Percentiles rank a stretch among this genome's conserved stretches.
Conservation (phyloP, 2,888 invertebrate genomes). For the Platycnemis pennipes region DNA sequence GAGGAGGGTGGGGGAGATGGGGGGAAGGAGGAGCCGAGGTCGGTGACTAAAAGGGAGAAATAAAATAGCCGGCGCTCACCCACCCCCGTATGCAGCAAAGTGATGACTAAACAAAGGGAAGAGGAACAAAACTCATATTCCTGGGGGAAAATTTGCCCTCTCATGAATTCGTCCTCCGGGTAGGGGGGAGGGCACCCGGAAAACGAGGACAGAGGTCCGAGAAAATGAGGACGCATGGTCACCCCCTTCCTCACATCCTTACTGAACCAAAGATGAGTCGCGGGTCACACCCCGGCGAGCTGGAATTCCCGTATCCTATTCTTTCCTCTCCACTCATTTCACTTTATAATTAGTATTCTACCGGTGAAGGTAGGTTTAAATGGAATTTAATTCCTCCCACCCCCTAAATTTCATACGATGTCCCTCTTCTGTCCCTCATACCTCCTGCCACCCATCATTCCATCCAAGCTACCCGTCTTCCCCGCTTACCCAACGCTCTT, state of each 20-base stretch:
- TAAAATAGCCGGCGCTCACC: neutral
- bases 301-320: neutral
- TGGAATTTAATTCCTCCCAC: too few species aligned
- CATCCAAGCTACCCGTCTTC: too few species aligned
- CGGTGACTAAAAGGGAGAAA: neutral
- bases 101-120: slow-evolving; percentile 22
- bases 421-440: too few species aligned
- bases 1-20: neutral
- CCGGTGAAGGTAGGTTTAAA: too few species aligned
- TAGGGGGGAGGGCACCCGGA: neutral
- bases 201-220: slow-evolving; percentile 12
- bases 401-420: too few species aligned
- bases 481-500: too few species aligned
- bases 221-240: slow-evolving; percentile 18
- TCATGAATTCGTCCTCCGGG: neutral
- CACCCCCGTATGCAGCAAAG: neutral
- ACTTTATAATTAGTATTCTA: too few species aligned
- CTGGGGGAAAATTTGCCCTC: slow-evolving; percentile 16
- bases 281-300: neutral
- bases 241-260: neutral
- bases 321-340: neutral
- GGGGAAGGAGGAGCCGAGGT: neutral
- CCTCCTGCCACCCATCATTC: too few species aligned
- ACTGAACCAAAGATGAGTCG: neutral
- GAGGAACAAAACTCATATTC: neutral